Percentiles rank a stretch among this genome's conserved stretches.
phyloP scores from a whole-genome alignment of 2,797 vertebrate species.

The Spheniscus humboldti region DNA sequence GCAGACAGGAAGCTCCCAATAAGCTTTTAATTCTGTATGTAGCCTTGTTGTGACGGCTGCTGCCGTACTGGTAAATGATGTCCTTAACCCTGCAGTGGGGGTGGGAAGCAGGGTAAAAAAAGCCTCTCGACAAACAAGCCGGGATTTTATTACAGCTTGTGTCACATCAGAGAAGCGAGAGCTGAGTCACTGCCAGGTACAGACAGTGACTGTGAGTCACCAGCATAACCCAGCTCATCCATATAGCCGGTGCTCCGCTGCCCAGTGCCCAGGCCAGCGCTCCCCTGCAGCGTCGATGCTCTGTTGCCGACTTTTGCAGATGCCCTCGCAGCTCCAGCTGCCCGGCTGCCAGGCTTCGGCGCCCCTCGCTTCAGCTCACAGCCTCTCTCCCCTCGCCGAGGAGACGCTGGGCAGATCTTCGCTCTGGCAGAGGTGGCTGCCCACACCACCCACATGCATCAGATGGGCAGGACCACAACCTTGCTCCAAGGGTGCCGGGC shows the following conservation, averaged over 20 bases:
- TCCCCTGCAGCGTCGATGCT: neutral
- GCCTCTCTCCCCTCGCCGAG: neutral
- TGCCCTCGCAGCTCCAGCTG: rapidly evolving
- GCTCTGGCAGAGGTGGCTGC: neutral
- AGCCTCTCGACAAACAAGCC: neutral
- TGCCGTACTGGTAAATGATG: neutral
- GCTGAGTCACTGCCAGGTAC: constrained; percentile 46
- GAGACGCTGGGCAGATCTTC: rapidly evolving
- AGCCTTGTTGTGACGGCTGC: neutral
- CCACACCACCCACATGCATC: rapidly evolving
- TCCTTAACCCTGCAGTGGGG: neutral
- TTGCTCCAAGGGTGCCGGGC: neutral
- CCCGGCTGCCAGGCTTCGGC: neutral
- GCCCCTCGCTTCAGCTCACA: neutral
- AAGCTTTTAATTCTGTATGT: neutral
- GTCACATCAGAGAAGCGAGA: neutral
- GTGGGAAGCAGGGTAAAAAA: neutral
- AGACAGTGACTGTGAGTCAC: constrained; percentile 24
- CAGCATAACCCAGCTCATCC: neutral
- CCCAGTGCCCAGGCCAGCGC: neutral
- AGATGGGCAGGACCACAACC: neutral
- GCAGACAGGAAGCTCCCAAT: neutral
- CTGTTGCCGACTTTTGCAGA: rapidly evolving
- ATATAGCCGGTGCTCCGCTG: rapidly evolving
- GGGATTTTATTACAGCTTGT: neutral